phyloP scores from a whole-genome alignment of 2,888 invertebrate species.

The Meganola albula region DNA sequence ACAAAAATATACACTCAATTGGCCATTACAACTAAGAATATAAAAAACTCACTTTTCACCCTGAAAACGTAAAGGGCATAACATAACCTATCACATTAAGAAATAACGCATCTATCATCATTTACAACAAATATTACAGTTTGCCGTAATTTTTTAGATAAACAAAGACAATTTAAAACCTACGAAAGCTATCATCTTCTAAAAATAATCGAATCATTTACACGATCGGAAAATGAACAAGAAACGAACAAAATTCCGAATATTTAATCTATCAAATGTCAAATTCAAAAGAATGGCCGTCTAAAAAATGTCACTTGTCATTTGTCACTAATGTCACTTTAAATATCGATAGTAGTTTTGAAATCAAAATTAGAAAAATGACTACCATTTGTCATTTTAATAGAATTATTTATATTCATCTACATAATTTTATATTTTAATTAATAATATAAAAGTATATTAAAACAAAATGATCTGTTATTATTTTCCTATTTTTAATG shows the following conservation, averaged over 20 bases:
- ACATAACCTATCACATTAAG: constrained; percentile 54
- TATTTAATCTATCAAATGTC: constrained; percentile 23
- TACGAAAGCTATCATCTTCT: no score
- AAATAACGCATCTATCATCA: constrained; percentile 13
- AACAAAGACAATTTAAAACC: no score
- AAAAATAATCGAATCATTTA: no score
- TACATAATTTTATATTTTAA: no score
- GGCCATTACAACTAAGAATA: constrained; percentile 13
- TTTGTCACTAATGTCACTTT: no score
- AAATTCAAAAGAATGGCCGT: constrained; percentile 11
- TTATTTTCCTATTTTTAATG: constrained; percentile 13
- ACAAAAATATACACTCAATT: constrained; percentile 9
- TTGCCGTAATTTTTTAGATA: no score
- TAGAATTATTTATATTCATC: no score
- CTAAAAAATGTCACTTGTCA: constrained; percentile 14
- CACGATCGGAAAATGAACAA: constrained; percentile 33
- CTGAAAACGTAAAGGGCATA: constrained; percentile 48
- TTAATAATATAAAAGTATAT: neutral
- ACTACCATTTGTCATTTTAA: no score
- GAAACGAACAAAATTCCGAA: constrained; percentile 32
- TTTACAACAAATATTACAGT: no score
- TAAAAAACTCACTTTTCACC: constrained; percentile 52
- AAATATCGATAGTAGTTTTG: no score
- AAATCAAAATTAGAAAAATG: no score
- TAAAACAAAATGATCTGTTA: constrained; percentile 15